Conservation (phyloP, 2,797 vertebrate species). For the Sebastes oblongus region DNA sequence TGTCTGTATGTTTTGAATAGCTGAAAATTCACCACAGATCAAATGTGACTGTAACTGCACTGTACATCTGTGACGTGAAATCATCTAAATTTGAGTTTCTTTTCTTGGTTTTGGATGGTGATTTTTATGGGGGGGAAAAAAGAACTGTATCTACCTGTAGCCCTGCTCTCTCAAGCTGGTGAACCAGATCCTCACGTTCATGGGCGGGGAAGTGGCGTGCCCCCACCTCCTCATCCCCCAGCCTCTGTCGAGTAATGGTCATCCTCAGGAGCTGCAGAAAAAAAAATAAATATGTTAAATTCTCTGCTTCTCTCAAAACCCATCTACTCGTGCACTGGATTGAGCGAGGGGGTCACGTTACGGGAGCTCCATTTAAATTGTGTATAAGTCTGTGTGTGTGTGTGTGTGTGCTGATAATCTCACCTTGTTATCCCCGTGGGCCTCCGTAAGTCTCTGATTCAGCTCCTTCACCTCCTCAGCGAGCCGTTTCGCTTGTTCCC, state of each 20-base stretch:
- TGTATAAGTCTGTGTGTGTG: not conserved
- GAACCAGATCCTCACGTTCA: conserved; percentile 93
- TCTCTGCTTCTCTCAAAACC: not conserved
- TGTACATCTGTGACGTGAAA: not conserved
- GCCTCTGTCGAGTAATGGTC: conserved; percentile 96
- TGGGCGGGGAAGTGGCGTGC: conserved; percentile 93
- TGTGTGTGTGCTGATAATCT: not conserved
- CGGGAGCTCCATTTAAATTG: not conserved
- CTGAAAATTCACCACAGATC: not conserved
- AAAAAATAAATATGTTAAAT: not conserved
- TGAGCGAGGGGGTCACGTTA: not conserved
- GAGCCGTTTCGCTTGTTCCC: conserved; percentile 88
- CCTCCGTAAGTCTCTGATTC: conserved; percentile 91
- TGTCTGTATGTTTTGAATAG: not conserved
- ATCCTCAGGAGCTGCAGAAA: conserved; percentile 91
- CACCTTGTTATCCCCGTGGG: conserved; percentile 98
- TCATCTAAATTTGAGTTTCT: not conserved
- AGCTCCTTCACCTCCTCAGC: conserved; percentile 93
- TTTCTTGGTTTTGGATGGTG: not conserved
- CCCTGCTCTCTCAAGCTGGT: conserved; percentile 89
- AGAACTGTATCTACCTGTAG: conserved; percentile 83
- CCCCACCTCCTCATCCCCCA: conserved; percentile 95
- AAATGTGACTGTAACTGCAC: not conserved
- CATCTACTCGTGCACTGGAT: not conserved
- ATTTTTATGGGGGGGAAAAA: not conserved